Evolutionary conservation across 64 coral and sea anemone species (phyloP).

Genomic region (Montipora cactus): DNA sequence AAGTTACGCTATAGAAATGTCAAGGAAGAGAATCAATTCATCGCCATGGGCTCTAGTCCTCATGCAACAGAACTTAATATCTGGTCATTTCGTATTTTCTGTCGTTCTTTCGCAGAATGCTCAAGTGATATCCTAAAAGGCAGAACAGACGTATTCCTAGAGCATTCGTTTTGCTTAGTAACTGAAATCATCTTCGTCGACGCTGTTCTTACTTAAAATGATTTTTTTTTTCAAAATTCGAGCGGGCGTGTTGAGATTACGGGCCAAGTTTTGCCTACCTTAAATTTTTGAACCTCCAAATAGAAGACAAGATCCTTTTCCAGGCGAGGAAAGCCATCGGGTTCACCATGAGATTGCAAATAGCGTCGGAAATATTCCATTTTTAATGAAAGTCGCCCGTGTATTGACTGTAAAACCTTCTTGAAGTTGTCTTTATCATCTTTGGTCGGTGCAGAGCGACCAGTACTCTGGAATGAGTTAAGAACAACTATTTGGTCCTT

Average conservation of each 20-base stretch:
- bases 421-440: conserved; percentile 87
- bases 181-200: too few species aligned
- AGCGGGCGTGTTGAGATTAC: not conserved
- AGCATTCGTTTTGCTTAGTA: too few species aligned
- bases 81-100: too few species aligned
- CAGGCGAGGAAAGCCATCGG: conserved; percentile 78
- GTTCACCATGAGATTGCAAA: conserved; percentile 82
- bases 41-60: too few species aligned
- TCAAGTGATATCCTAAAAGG: too few species aligned
- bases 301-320: conserved; percentile 97
- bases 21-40: too few species aligned
- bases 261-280: conserved; percentile 49
- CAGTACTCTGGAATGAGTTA: conserved; percentile 66
- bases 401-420: conserved; percentile 81
- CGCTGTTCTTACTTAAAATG: too few species aligned
- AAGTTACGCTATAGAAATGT: too few species aligned
- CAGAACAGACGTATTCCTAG: too few species aligned
- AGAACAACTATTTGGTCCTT: not conserved
- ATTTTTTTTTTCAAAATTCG: too few species aligned
- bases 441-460: conserved; percentile 80
- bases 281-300: conserved; percentile 97
- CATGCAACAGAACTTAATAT: too few species aligned
- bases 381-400: conserved; percentile 84
- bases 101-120: too few species aligned
- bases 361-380: conserved; percentile 95